Evolutionary conservation across 2,888 invertebrate species (phyloP).

Genomic region (Pammene fasciana): DNA sequence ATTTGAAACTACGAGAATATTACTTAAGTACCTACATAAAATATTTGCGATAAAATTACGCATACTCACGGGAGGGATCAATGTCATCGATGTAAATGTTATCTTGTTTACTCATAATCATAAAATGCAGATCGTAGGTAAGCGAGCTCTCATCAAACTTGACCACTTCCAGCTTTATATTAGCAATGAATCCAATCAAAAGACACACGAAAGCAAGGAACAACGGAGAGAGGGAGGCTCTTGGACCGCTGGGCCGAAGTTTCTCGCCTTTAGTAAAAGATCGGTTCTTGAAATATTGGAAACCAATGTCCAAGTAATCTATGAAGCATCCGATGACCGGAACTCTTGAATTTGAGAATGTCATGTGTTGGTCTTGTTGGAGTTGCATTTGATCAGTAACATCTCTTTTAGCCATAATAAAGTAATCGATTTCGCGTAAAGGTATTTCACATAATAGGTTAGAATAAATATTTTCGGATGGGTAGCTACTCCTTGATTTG

Average conservation of each 20-base stretch:
- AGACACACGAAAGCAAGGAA: conserved; percentile 66
- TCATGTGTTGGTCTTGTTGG: conserved; percentile 62
- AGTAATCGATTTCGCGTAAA: neutral
- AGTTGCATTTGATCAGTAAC: conserved; percentile 44
- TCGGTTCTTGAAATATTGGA: conserved; percentile 57
- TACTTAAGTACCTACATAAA: too few species aligned
- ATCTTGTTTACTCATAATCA: conserved; percentile 71
- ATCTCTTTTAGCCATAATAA: conserved; percentile 54
- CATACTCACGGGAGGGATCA: conserved; percentile 68
- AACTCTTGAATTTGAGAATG: conserved; percentile 64
- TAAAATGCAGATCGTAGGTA: conserved; percentile 67
- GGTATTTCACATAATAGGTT: neutral
- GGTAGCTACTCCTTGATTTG: neutral
- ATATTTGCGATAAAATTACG: conserved; percentile 42
- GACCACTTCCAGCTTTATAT: conserved; percentile 75
- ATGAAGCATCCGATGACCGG: conserved; percentile 69
- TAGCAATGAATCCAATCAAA: conserved; percentile 63
- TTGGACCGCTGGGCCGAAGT: conserved; percentile 56
- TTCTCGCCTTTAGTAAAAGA: conserved; percentile 63
- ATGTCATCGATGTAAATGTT: conserved; percentile 75
- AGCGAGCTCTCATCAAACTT: conserved; percentile 64
- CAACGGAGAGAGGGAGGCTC: conserved; percentile 58
- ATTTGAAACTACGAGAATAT: too few species aligned
- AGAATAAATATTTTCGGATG: neutral
- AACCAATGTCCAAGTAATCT: conserved; percentile 68